Conservation (phyloP, 2,113 vertebrate genomes). For the Ceuthmochares aereus region DNA sequence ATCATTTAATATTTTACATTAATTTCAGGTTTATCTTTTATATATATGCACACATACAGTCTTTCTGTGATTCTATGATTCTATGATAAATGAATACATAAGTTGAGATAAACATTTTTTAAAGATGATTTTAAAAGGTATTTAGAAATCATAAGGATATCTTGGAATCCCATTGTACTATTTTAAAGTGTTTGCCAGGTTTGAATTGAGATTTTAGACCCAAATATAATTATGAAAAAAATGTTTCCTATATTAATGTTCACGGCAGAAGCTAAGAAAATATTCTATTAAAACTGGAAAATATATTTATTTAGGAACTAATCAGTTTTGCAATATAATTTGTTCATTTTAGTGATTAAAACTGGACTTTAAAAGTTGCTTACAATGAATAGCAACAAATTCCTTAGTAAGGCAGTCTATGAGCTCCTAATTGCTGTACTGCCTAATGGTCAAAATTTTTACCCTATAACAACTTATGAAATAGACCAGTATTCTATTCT, state of each 20-base stretch:
- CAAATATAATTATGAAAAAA: background rate
- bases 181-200: background rate
- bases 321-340: background rate
- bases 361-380: background rate
- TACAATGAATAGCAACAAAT: background rate
- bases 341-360: background rate
- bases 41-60: no score
- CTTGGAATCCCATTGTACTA: background rate
- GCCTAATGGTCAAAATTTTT: background rate
- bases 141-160: background rate
- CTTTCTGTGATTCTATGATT: no score
- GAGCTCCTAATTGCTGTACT: background rate
- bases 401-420: background rate
- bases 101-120: background rate
- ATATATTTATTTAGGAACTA: background rate
- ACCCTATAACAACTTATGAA: background rate
- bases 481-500: background rate
- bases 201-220: background rate
- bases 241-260: background rate
- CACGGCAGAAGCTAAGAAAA: background rate
- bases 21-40: background rate
- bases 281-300: background rate
- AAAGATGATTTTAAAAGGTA: background rate
- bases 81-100: background rate
- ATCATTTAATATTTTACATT: background rate